Conservation (phyloP, 2,888 invertebrate species). For the Cactoblastis cactorum region DNA sequence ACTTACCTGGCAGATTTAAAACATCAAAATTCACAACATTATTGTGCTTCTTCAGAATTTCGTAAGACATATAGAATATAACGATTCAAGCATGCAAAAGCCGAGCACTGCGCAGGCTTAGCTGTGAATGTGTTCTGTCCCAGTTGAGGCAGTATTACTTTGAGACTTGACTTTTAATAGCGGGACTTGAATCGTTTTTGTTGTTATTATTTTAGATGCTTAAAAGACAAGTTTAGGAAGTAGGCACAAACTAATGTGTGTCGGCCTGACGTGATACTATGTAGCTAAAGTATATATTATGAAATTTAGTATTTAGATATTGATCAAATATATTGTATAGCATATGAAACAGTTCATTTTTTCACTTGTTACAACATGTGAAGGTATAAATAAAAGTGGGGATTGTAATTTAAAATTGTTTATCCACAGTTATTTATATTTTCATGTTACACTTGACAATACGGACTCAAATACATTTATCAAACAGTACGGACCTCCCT, state of each 20-base stretch:
- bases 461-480: constrained; percentile 34
- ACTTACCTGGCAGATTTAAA: too few relatives aligned
- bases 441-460: constrained; percentile 45
- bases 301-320: constrained; percentile 35
- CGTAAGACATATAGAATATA: too few relatives aligned
- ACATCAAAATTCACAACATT: too few relatives aligned
- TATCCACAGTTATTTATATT: neutral
- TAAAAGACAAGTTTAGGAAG: constrained; percentile 54
- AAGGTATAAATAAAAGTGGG: neutral
- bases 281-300: constrained; percentile 48
- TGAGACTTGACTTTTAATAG: constrained; percentile 5
- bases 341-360: constrained; percentile 36
- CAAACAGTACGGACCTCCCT: constrained; percentile 35
- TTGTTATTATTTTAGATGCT: constrained; percentile 40
- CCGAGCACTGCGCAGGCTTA: too few relatives aligned
- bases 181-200: neutral
- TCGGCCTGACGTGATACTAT: constrained; percentile 64
- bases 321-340: constrained; percentile 34
- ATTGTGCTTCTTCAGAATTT: too few relatives aligned
- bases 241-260: constrained; percentile 40
- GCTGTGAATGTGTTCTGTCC: neutral
- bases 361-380: constrained; percentile 47
- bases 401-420: neutral
- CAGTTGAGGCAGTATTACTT: constrained; percentile 13
- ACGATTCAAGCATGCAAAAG: too few relatives aligned